Evolutionary conservation across 2,113 vertebrate genomes (phyloP).

Genomic region (Seriola dumerili): DNA sequence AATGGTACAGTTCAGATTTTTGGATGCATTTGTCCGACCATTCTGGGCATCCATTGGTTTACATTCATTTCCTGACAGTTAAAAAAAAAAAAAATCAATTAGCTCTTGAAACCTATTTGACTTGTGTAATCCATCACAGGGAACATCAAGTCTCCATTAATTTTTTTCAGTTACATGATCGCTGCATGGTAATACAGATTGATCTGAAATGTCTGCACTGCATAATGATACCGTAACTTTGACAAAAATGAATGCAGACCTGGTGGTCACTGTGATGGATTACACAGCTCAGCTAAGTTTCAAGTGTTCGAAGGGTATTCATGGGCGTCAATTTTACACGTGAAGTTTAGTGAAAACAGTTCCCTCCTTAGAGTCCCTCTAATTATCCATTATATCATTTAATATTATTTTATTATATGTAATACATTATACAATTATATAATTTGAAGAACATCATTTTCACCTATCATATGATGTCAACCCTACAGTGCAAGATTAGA

Average conservation of each 20-base stretch:
- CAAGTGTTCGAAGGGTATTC: neutral
- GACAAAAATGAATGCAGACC: neutral
- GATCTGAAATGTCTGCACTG: constrained; percentile 2
- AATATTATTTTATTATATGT: too few relatives aligned
- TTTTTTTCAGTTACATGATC: constrained; percentile 25
- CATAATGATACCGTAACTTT: neutral
- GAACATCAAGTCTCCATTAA: constrained; percentile 13
- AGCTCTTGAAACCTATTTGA: constrained; percentile 11
- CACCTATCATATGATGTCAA: neutral
- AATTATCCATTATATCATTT: neutral
- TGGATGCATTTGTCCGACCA: neutral
- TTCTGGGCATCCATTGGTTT: neutral
- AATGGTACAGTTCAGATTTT: neutral
- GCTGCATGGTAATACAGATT: constrained; percentile 10
- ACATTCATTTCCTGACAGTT: neutral
- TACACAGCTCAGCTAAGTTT: neutral
- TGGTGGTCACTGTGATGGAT: constrained; percentile 19
- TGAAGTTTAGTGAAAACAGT: too few relatives aligned
- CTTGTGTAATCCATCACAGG: constrained; percentile 24
- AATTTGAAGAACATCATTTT: neutral
- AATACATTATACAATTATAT: neutral
- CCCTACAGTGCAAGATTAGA: neutral
- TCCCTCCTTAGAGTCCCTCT: too few relatives aligned
- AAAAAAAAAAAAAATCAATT: neutral
- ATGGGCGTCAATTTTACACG: too few relatives aligned